These are phyloP conservation scores for Acanthosoma haemorrhoidale DNA, from an alignment of 2,888 invertebrate genomes.

Conservation along the genomic window DNA sequence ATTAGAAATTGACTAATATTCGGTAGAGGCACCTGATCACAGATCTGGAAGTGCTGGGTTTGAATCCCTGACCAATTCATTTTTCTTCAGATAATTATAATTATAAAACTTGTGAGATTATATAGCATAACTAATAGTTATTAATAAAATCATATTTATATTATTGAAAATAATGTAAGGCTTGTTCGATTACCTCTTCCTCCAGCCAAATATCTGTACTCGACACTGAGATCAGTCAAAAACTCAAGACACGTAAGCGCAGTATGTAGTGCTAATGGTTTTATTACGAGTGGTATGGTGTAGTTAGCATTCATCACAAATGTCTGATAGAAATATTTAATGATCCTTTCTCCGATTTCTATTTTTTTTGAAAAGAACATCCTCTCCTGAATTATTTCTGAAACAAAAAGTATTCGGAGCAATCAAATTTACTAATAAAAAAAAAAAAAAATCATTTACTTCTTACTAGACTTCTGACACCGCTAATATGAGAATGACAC, in stretches of 20 bases:
- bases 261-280: neutral
- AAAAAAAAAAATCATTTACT: no score
- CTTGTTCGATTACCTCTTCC: neutral
- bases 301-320: neutral
- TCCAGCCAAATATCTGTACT: slow-evolving; percentile 2
- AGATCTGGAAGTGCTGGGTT: no score
- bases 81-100: no score
- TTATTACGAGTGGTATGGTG: neutral
- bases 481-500: no score
- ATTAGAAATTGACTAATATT: no score
- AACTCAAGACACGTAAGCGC: neutral
- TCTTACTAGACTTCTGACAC: no score
- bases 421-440: neutral
- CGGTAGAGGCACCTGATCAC: no score
- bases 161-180: neutral
- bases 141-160: no score
- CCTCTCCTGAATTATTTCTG: neutral
- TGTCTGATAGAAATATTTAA: neutral
- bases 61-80: no score
- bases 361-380: neutral
- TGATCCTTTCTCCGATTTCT: neutral
- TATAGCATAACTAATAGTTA: no score
- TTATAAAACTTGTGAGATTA: no score
- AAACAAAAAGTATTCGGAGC: neutral
- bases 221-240: neutral